Evolutionary conservation across 2,113 vertebrate genomes (phyloP), one percentile per base, ranked within the genome.

Genomic region (Machaerirhynchus nigripectus): DNA sequence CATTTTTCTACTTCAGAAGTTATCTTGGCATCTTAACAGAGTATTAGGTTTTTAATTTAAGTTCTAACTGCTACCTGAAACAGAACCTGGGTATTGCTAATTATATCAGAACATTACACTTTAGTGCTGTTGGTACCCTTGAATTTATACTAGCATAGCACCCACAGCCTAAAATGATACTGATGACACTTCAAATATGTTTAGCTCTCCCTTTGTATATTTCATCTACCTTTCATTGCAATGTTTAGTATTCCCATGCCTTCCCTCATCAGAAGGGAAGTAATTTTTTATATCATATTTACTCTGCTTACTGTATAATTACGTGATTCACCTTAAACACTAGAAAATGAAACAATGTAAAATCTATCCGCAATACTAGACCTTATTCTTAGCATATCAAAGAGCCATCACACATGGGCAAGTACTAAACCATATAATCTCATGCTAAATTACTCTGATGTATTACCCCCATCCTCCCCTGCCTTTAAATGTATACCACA

Each of bases 401-500:
- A 80, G 20, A 40, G 9, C 10, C 0, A 7, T 15, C 55, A 75
- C 13, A 56, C 31, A 17, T 16, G 14, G 13, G 1, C 37, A 68
- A 76, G 19, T 73, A 49, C n/a, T 70, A 91, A 85, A 71, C 10
- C 15, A 63, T 60, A 40, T 27, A 82, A 28, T 63, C 37, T 88
- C 28, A 40, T 7, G 10, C 9, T 69, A 39, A 79, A 52, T 68
- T 64, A 56, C 33, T 53, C 22, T 67, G 7, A 39, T 61, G 3
- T 42, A 40, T 56, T 73, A 11, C 3, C 2, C 6, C 18, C 1
- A 0, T 24, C 6, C 15, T 82, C 15, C 20, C 6, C 22, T 74
- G 10, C 17, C 30, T 40, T 75, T 14, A 30, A 87, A 71, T 78
- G 56, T 71, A 55, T 65, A 53, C 13, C 37, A 33, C 7, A 1